Evolutionary conservation across 1,140 invertebrate genomes (phyloP), one percentile per base, ranked within the genome.

Genomic region (Xylocopa sonorina): DNA sequence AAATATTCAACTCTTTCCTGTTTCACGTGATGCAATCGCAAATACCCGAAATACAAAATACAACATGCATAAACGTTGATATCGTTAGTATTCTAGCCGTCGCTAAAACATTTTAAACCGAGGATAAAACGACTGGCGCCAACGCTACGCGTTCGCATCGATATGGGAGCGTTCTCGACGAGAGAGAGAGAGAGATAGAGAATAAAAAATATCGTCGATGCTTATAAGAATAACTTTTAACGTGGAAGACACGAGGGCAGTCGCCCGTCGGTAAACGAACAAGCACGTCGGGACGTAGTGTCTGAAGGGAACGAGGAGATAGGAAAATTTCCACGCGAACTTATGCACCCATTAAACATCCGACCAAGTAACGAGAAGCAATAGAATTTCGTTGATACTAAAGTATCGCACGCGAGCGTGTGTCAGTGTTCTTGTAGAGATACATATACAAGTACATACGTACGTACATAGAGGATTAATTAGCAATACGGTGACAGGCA

Each of bases 251-350:
- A 51, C 9, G 1, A 12, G 16, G n/a, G 27, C 24, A 21, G 21
- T 4, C 16, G 29, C n/a, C n/a, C n/a, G n/a, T 53, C 34, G 58
- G 50, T 32, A 60, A 46, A 55, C 16, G 63, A 34, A 18, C 41
- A 60, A 9, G 27, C 48, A 71, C 41, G 24, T 29, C 14, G 21
- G 4, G 41, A 10, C 5, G 16, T n/a, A 38, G 3, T 10, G n/a
- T n/a, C n/a, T n/a, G n/a, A n/a, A n/a, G 27, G 18, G 34, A 16
- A n/a, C n/a, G 6, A 2, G 12, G 10, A n/a, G 48, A n/a, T 43
- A 66, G 62, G 72, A 64, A 53, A 75, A 48, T 75, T 75, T 66
- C 72, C 72, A 62, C 10, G 29, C 21, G 57, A 53, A 16, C 57
- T 48, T 48, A 43, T 38, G 69, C 58, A 50, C 29, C n/a, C 43